Evolutionary conservation across 2,888 invertebrate species (phyloP).

Genomic region (Blastobasis adustella): DNA sequence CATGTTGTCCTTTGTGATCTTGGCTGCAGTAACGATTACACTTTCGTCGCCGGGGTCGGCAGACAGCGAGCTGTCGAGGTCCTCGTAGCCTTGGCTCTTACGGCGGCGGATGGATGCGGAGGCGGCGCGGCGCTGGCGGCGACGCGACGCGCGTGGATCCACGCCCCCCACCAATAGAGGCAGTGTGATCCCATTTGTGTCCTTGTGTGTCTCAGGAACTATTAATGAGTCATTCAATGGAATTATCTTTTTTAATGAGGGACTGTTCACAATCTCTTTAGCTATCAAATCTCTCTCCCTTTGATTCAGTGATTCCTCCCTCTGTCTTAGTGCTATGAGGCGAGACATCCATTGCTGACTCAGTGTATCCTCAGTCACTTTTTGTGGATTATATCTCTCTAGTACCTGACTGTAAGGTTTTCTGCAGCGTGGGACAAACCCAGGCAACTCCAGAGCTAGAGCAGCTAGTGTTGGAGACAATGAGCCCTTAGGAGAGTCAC

Average conservation of each 20-base stretch:
- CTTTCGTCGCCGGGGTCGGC: slow-evolving; percentile 74
- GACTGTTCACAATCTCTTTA: slow-evolving; percentile 61
- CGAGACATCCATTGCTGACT: slow-evolving; percentile 75
- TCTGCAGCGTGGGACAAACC: slow-evolving; percentile 58
- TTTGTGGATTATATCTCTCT: slow-evolving; percentile 51
- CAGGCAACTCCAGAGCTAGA: slow-evolving; percentile 62
- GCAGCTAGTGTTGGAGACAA: slow-evolving; percentile 64
- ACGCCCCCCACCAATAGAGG: slow-evolving; percentile 44
- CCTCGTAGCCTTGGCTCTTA: slow-evolving; percentile 63
- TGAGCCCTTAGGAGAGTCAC: slow-evolving; percentile 25
- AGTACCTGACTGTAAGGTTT: slow-evolving; percentile 41
- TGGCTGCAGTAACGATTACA: slow-evolving; percentile 69
- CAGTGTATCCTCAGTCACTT: slow-evolving; percentile 70
- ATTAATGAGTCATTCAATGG: slow-evolving; percentile 26
- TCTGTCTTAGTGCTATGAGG: slow-evolving; percentile 63
- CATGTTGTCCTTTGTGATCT: slow-evolving; percentile 61
- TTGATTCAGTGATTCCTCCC: slow-evolving; percentile 66
- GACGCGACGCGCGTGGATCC: slow-evolving; percentile 32
- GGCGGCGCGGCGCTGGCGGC: slow-evolving; percentile 38
- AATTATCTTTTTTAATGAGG: slow-evolving; percentile 37
- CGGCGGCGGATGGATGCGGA: slow-evolving; percentile 43
- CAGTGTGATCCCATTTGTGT: slow-evolving; percentile 57
- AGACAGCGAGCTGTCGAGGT: slow-evolving; percentile 75
- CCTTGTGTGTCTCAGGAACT: slow-evolving; percentile 15
- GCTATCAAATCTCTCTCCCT: slow-evolving; percentile 63